Evolutionary conservation across 53 echinoderm and acorn worm genomes (phyloP).

Genomic region (Astropecten irregularis): DNA sequence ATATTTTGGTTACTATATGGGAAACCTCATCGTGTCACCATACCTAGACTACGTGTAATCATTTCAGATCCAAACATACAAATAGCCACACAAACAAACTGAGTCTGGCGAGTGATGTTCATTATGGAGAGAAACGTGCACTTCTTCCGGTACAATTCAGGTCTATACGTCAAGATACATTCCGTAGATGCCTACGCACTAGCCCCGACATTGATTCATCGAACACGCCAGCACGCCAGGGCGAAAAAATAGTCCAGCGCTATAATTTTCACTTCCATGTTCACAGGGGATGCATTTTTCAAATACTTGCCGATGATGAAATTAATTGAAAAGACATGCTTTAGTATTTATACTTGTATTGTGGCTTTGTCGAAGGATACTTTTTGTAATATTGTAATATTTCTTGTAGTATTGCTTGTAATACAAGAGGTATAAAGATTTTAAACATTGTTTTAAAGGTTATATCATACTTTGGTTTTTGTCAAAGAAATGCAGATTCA

Average conservation of each 20-base stretch:
- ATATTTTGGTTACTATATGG: not conserved
- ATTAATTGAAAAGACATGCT: not conserved
- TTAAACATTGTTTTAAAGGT: not conserved
- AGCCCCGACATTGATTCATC: constrained; percentile 18
- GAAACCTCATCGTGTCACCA: not conserved
- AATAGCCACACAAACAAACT: not conserved
- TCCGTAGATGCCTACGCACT: constrained; percentile 12
- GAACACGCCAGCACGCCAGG: constrained; percentile 1
- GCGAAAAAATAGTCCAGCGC: constrained; percentile 11
- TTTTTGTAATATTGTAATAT: not conserved
- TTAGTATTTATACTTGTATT: not conserved
- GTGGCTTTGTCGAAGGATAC: not conserved
- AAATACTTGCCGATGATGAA: constrained; percentile 12
- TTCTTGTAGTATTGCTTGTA: not conserved
- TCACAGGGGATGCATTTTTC: not conserved
- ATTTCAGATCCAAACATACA: not conserved
- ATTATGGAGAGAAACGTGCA: not conserved
- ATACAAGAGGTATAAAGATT: not conserved
- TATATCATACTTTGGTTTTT: no score
- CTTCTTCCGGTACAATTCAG: not conserved
- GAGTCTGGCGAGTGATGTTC: not conserved
- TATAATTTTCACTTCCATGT: constrained; percentile 9
- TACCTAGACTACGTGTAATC: no score
- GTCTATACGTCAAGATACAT: not conserved
- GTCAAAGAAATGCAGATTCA: no score